Base-by-base conservation (phyloP, 2,888 invertebrate genomes). In the Melanophora roralis region DNA sequence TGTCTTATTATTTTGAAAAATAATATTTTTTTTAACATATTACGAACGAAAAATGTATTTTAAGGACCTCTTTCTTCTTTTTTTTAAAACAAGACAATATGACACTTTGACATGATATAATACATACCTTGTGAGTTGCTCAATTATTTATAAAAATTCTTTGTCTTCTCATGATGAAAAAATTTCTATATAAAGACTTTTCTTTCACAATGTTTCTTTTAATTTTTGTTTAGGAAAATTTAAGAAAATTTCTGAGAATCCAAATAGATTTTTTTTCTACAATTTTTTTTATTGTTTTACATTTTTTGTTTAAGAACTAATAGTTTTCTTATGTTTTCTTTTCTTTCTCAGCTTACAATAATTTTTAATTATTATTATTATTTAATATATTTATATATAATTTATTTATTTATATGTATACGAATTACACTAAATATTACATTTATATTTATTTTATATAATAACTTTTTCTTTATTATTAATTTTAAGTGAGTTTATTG, bases 351-450 rank as follows among this genome's bases (percentile, higher is more conserved):
- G 73, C 80, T 80, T 80, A 80, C 76, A 80, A 59, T 80, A 80
- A 36, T 34, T 65, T 47, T 75, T 67, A 5, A 69, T 53, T 69
- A n/a, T 51, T 40, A 45, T 16, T 51, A 8, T 68, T 27, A 21
- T 36, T 38, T 68, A 45, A 5, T 55, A 64, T 73, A 67, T 59
- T 68, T 27, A 21, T 23, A 45, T 68, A 45, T 27, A 47, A 60
- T 73, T 64, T 59, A 57, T 76, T 64, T 69, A 74, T 75, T 72
- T 82, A 81, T 47, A 67, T 83, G 82, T 84, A 86, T 86, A 86
- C 84, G 85, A 86, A 86, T 86, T 86, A 86, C 86, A 84, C 86
- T 86, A 87, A 86, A 86, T 87, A 87, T 87, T 86, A 87, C 87
- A 86, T 86, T 86, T 85, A 82, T 86, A 84, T 83, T 84, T 85